Percentiles rank a stretch among this genome's conserved stretches.
phyloP scores from a whole-genome alignment of 2,888 invertebrate genomes.

The Linyphia triangularis region DNA sequence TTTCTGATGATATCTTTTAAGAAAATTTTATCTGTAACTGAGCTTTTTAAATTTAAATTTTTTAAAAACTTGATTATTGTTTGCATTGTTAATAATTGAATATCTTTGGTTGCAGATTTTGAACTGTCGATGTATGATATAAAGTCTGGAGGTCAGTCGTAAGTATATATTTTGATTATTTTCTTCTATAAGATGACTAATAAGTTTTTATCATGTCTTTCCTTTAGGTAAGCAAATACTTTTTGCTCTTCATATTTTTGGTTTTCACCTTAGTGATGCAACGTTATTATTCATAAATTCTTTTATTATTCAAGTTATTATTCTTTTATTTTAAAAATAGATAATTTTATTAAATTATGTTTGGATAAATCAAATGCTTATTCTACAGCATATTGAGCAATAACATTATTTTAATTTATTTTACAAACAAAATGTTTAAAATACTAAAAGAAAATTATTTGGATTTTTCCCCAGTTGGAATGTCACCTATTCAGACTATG shows the following conservation, averaged over 20 bases:
- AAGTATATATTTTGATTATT: constrained; percentile 13
- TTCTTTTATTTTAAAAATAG: no score
- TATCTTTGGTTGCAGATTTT: constrained; percentile 83
- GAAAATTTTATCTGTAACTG: not conserved
- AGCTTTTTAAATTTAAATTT: not conserved
- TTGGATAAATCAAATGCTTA: no score
- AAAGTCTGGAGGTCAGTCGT: constrained; percentile 81
- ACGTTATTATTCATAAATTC: no score
- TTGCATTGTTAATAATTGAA: not conserved
- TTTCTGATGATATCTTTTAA: no score
- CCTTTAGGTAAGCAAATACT: not conserved
- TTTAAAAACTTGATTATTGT: not conserved
- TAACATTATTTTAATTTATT: no score
- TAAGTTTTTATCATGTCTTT: not conserved
- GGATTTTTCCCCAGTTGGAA: constrained; percentile 86
- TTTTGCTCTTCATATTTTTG: no score
- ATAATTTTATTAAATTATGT: no score
- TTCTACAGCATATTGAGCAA: no score
- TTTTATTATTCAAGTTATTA: no score
- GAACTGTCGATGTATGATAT: constrained; percentile 96
- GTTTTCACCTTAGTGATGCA: no score
- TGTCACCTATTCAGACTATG: constrained; percentile 97
- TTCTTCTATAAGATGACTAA: not conserved
- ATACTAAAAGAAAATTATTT: not conserved
- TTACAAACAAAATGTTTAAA: no score